Conservation (phyloP, 1,140 invertebrate species). For the Drosophila pachea region DNA sequence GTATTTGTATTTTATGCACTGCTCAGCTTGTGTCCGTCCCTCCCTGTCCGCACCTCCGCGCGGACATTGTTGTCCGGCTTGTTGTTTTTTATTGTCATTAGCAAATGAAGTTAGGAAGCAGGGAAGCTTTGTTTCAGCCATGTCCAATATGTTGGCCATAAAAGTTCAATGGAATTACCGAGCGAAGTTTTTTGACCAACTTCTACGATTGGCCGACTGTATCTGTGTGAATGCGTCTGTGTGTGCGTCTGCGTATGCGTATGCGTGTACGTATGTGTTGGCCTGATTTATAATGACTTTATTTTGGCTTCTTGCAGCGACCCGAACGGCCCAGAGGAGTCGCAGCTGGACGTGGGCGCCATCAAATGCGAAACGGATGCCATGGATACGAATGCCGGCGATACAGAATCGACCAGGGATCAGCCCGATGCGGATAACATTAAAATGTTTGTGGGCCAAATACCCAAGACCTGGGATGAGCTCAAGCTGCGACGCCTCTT, state of each 20-base stretch:
- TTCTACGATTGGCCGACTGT: conserved; percentile 14
- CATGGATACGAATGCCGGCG: conserved; percentile 35
- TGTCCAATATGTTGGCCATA: conserved; percentile 45
- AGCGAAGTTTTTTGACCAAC: conserved; percentile 34
- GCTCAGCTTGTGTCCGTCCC: conserved; percentile 41
- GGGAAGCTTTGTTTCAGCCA: conserved; percentile 9
- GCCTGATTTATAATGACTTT: conserved; percentile 38
- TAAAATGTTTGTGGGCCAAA: conserved; percentile 99
- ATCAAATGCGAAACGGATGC: conserved; percentile 41
- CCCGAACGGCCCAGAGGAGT: conserved; percentile 20
- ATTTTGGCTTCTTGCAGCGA: conserved; percentile 39
- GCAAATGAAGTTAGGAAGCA: conserved; percentile 65
- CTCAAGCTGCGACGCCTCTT: conserved; percentile 95
- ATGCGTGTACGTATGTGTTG: background rate
- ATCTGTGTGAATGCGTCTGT: conserved; percentile 8
- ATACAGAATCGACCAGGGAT: conserved; percentile 78
- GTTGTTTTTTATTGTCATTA: conserved; percentile 72
- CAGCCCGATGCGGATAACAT: conserved; percentile 98
- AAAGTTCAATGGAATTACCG: conserved; percentile 53
- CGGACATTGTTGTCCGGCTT: conserved; percentile 24
- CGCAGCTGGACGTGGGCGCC: conserved; percentile 22
- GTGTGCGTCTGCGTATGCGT: conserved; percentile 1
- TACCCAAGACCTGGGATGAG: conserved; percentile 98
- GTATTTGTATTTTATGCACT: conserved; percentile 77
- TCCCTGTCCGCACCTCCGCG: background rate